Evolutionary conservation across 2,113 vertebrate species (phyloP), one percentile per base, ranked within the genome.

Genomic region (Corydoras sp.): DNA sequence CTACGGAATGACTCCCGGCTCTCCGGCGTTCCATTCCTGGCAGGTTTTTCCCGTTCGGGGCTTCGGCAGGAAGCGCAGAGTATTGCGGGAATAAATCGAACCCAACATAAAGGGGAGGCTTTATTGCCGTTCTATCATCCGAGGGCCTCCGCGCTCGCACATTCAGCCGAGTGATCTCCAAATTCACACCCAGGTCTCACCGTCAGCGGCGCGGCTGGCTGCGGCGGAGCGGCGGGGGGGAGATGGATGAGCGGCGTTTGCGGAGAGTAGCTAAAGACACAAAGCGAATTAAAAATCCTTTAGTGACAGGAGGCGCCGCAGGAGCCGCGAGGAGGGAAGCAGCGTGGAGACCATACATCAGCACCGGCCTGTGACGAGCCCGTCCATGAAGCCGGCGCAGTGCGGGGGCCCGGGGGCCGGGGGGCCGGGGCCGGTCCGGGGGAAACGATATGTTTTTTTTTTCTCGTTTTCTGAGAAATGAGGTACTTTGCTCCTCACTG

Each of bases 221-320:
- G 35, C 7, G 2, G 35, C 35, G 35, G 18, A 0, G 72, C 65
- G 43, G n/a, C 62, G 51, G 65, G 43, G 62, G 51, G 24, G 79
- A 87, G 86, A 90, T 85, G 81, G 86, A 88, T 86, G 77, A 81
- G 79, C 53, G 13, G 54, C 56, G 75, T 71, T 79, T 79, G 79
- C 77, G 59, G 68, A 62, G 77, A 81, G 71, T 80, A 81, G 78
- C 72, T 82, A 77, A 76, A 55, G 78, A 82, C 83, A 79, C 77
- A 80, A 81, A 86, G 30, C 80, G 79, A 86, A 87, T 90, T 85
- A 87, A 85, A 86, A 83, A 81, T 73, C 78, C 62, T 76, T 80
- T 79, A 76, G 69, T 61, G 12, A 59, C 68, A 67, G 62, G 54
- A 53, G 14, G 53, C 35, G 67, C 24, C 50, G 35, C 9, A 55